Evolutionary conservation across 2,113 vertebrate species (phyloP).

Genomic region (Misgurnus anguillicaudatus): DNA sequence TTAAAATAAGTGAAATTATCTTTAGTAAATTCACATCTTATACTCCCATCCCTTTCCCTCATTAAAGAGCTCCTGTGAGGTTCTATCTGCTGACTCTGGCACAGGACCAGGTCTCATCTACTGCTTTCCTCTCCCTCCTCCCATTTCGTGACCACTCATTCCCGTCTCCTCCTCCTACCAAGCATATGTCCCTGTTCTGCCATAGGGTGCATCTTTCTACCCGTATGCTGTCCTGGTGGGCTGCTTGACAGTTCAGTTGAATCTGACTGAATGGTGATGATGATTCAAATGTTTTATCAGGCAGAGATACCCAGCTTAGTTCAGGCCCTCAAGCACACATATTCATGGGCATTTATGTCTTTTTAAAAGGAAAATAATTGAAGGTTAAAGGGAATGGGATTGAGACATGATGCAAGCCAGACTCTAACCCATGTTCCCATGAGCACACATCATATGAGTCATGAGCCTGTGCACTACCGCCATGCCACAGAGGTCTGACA

Average conservation of each 20-base stretch:
- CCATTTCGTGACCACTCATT: background rate
- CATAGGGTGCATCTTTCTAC: background rate
- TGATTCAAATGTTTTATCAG: constrained; percentile 7
- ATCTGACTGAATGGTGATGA: constrained; percentile 8
- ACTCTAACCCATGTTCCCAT: too few species aligned
- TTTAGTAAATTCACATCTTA: background rate
- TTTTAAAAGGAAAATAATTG: too few species aligned
- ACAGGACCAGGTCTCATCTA: background rate
- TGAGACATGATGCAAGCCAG: too few species aligned
- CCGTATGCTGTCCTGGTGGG: background rate
- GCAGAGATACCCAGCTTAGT: background rate
- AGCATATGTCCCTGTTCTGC: constrained; percentile 7
- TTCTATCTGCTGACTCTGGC: constrained; percentile 27
- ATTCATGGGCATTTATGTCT: too few species aligned
- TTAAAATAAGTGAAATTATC: too few species aligned
- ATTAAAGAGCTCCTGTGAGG: constrained; percentile 38
- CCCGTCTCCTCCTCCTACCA: background rate
- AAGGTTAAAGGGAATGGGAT: too few species aligned
- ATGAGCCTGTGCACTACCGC: too few species aligned
- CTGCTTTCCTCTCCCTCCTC: background rate
- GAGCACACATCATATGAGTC: too few species aligned
- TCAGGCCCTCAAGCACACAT: background rate
- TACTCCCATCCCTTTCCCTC: constrained; percentile 26
- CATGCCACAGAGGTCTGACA: too few species aligned
- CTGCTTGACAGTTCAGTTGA: background rate